Base-by-base conservation (phyloP, 2,113 vertebrate genomes). In the Chloebia gouldiae region DNA sequence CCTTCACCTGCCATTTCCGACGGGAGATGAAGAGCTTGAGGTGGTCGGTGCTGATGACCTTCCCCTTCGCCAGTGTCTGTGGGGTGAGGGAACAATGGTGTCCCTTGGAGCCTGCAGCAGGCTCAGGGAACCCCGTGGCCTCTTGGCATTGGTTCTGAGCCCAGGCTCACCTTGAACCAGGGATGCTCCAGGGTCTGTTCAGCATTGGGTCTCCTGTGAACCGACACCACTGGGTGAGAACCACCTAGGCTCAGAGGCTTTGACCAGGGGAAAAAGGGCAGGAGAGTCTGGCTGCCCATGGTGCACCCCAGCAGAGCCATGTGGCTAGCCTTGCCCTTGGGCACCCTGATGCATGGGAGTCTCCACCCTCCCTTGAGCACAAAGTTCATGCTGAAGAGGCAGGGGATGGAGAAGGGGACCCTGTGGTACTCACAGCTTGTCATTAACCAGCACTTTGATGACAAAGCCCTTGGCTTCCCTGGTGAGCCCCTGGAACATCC, bases 391-490 rank as follows among this genome's bases (percentile, higher is more conserved):
- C 54, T 19, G 4, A 57, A 35, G 23, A 30, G 21, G 37, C 14
- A 3, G 56, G 19, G n/a, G 13, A 21, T 5, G 30, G 27, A n/a
- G 16, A 27, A 5, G 1, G 57, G 13, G 17, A 54, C 7, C 4
- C 4, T 7, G 1, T 13, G 31, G 11, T 69, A 98, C 99, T 99
- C 96, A 99, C 99, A 99, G 98, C 78, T 94, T 98, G 97, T 99
- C 99, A 16, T 97, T 98, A 68, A 99, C 99, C 75, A 99, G 98
- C 93, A 99, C 98, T 97, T 99, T 99, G 95, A 99, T 99, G 96
- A 99, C 99, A n/a, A 99, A 99, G 59, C 98, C 99, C 95, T 99
- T 99, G 51, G 99, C 99, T 96, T 99, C 99, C 60, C 99, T 88
- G 39, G 99, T 99, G 63, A 99, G 98, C 65, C 98, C 98, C 40